Evolutionary conservation across 2,113 vertebrate species (phyloP), one percentile per base, ranked within the genome.

Genomic region (Gallinago paraguaiae): DNA sequence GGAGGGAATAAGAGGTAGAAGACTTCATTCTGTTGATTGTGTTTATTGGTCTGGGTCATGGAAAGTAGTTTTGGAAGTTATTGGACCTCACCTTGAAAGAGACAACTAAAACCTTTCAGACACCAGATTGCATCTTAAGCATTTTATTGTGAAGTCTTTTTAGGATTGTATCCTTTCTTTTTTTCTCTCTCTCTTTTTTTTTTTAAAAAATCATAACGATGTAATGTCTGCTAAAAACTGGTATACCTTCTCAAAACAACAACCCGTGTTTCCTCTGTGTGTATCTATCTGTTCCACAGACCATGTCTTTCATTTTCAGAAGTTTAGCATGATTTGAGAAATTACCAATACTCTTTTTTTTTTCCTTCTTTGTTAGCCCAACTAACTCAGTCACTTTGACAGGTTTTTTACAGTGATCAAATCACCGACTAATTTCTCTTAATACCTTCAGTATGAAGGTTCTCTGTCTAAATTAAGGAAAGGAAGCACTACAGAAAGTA

Each of bases 201-300:
- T 45, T 46, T 46, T n/a, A n/a, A n/a, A n/a, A 33, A 45, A 28
- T 15, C 11, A 22, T 37, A 27, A 19, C 18, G 24, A 28, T 39
- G 11, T 31, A 31, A 31, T 11, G 6, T 48, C 50, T 56, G 10
- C 35, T 64, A 35, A 60, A 65, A 48, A 19, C 7, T 7, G 12
- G 17, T 43, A 1, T 17, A 27, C 13, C 8, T 31, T 67, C 37
- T 39, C 33, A 35, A 43, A 78, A 35, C 45, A 93, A 6, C 15
- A 41, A 0, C 23, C 53, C 0, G 0, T 3, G 0, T 65, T 39
- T 59, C 11, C 16, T 14, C 1, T 10, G 11, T 7, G 3, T 57
- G 20, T 35, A 39, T 2, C 2, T 53, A n/a, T 50, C 53, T 19
- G 33, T 37, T 68, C 45, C 15, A 2, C 48, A 54, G 41, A 13